Evolutionary conservation across 2,888 invertebrate species (phyloP).

Genomic region (Drosophila maculinotata): DNA sequence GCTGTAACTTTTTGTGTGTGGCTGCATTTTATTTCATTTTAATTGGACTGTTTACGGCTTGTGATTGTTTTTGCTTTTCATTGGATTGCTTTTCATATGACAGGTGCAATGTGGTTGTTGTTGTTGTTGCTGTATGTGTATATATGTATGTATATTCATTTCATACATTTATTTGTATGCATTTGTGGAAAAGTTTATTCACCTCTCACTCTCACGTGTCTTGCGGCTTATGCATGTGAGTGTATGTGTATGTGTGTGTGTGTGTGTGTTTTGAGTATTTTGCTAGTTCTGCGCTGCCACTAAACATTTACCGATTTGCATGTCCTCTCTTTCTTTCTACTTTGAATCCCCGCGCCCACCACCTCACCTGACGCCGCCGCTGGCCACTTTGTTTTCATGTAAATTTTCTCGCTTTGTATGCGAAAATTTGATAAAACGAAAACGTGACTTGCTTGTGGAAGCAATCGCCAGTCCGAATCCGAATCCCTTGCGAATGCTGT

Average conservation of each 20-base stretch:
- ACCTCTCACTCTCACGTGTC: conserved; percentile 75
- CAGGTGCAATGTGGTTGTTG: conserved; percentile 27
- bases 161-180: conserved; percentile 32
- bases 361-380: conserved; percentile 4
- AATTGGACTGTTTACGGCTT: conserved; percentile 69
- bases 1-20: conserved; percentile 7
- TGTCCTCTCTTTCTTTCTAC: conserved; percentile 11
- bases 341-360: background rate
- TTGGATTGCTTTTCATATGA: conserved; percentile 40
- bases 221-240: conserved; percentile 18
- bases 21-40: conserved; percentile 63
- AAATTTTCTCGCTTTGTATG: conserved; percentile 72
- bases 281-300: conserved; percentile 62
- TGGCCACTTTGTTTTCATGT: conserved; percentile 64
- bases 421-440: conserved; percentile 78
- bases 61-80: conserved; percentile 38
- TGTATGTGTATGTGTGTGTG: conserved; percentile 19
- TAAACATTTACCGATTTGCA: conserved; percentile 58
- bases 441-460: conserved; percentile 79
- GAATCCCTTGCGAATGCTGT: conserved; percentile 23
- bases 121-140: conserved; percentile 14
- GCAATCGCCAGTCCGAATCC: conserved; percentile 11
- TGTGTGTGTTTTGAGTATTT: conserved; percentile 30
- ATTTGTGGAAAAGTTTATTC: conserved; percentile 71
- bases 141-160: conserved; percentile 18